These are phyloP conservation scores for Drosophila nr. medialis DNA, from an alignment of 2,888 invertebrate species.

Conservation along the genomic window DNA sequence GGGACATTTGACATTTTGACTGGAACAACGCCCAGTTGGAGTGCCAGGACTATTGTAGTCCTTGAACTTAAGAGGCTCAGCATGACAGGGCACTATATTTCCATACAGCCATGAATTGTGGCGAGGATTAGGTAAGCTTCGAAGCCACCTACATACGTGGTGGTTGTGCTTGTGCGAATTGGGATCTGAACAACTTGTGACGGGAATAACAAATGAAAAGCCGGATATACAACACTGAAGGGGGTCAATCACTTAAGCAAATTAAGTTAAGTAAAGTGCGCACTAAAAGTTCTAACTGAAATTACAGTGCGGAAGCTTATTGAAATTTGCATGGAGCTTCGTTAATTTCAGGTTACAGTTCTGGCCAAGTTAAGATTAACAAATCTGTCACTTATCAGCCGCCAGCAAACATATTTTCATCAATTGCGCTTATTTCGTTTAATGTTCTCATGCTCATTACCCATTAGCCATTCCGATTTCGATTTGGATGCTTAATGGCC, in stretches of 20 bases:
- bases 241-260: conserved; percentile 50
- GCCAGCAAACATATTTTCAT: conserved; percentile 41
- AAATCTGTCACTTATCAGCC: conserved; percentile 52
- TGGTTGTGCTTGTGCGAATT: background rate
- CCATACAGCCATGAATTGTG: conserved; percentile 19
- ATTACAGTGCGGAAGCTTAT: conserved; percentile 29
- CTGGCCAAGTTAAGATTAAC: conserved; percentile 17
- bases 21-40: conserved; percentile 44
- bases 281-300: conserved; percentile 15
- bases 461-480: background rate
- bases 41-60: conserved; percentile 37
- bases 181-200: conserved; percentile 8
- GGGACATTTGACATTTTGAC: conserved; percentile 38
- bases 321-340: conserved; percentile 31
- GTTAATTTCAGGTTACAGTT: conserved; percentile 23
- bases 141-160: background rate
- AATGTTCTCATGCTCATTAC: conserved; percentile 11
- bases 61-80: conserved; percentile 56
- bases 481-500: conserved; percentile 30
- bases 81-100: conserved; percentile 48
- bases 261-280: conserved; percentile 36
- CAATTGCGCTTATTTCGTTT: conserved; percentile 31
- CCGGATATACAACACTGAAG: conserved; percentile 22
- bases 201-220: conserved; percentile 43
- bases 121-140: conserved; percentile 15